Base-by-base conservation (phyloP, 2,113 vertebrate genomes). In the Pterocles gutturalis region DNA sequence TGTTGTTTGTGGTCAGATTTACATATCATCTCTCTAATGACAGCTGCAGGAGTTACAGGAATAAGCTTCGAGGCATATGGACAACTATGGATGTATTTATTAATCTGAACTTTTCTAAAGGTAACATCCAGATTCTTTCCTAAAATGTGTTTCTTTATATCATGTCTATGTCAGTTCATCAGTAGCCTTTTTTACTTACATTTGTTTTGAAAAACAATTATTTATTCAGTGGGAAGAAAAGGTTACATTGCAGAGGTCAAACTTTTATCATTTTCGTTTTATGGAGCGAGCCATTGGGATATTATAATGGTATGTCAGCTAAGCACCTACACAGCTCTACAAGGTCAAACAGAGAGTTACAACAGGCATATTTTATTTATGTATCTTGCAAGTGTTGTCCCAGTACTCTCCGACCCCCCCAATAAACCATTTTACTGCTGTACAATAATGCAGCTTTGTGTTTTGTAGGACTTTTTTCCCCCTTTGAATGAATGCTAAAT, bases 291-390 rank as follows among this genome's bases (percentile, higher is more conserved):
- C 90, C 90, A 95, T 91, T 78, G 83, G 95, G 90, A 91, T 91
- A 71, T 88, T 84, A 72, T 93, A 97, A 94, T 87, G 48, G 79
- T 87, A 71, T 83, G 83, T 77, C 89, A 97, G 69, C 90, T 95
- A 83, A 93, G 82, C 41, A 61, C 61, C 41, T 96, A 95, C 71
- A 86, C 73, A 62, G 89, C 93, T 91, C 72, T 87, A 45, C 96
- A 97, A 98, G 98, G 98, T 98, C 98, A 98, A 96, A 94, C 36
- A 73, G 72, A 96, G 95, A 98, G 93, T 97, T 97, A 93, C 79
- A 96, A 93, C 22, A 1, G 87, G 82, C 66, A 92, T 97, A 72
- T 97, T 96, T 98, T 97, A 97, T 97, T 93, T 95, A 98, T 91
- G 93, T 89, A 82, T 82, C 83, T 93, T 90, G 41, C 1, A 14